Evolutionary conservation across 92 coral and sea anemone species (phyloP), one percentile per base, ranked within the genome.

Genomic region (Muricea muricata): DNA sequence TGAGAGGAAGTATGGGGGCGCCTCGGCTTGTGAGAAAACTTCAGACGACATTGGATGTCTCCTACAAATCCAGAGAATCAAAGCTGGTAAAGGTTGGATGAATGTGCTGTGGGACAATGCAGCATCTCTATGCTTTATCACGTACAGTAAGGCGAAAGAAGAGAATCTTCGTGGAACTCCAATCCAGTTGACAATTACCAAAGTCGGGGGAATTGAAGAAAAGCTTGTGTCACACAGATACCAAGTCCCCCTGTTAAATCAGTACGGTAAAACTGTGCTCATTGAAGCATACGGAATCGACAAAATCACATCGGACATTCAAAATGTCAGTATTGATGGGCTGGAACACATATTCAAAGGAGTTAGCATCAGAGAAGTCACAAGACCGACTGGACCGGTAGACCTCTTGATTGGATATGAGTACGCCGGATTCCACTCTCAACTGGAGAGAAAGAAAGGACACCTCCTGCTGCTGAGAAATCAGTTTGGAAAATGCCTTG

Each of bases 221-320:
- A 63, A 69, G 52, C 79, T 34, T 32, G 31, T 32, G 13, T 66
- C 79, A 46, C 48, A 63, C 30, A 1, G 28, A 17, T 70, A 83
- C 32, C 69, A 32, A 10, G 10, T 57, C 65, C 65, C 65, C 25
- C 65, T 57, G 29, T 11, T 57, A 21, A 57, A 21, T 3, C 33
- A 57, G 25, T 57, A 57, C 31, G 65, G 65, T 32, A 74, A 73
- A 47, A 47, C 74, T 55, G 69, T 91, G 39, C 50, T 73, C 11
- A 57, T 91, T 41, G 47, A 88, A 66, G 92, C 80, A 9, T 88
- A 80, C 55, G 88, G 88, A 25, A 85, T 88, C 54, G 77, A 88
- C 1, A 81, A 66, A 66, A 87, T 84, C 60, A 87, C 89, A 52
- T 87, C 92, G 13, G 92, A 85, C 54, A 80, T 88, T 60, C 87